Conservation (phyloP, 2,888 invertebrate species). For the Falcaria lacertinaria region DNA sequence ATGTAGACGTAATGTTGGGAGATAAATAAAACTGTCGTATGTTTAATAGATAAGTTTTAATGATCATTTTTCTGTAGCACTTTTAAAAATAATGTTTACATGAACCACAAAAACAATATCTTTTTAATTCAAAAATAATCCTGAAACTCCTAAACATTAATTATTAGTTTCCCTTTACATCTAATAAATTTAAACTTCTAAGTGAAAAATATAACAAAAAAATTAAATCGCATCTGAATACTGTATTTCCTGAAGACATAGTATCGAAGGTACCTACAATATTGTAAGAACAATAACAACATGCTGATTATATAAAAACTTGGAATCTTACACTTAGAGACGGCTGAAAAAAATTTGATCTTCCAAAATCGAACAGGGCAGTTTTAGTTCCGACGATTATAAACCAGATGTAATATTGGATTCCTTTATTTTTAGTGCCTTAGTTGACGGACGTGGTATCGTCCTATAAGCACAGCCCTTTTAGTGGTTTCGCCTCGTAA, state of each 20-base stretch:
- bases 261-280: slow-evolving; percentile 53
- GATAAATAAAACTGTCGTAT: slow-evolving; percentile 30
- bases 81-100: slow-evolving; percentile 70
- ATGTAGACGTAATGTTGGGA: neutral
- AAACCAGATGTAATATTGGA: slow-evolving; percentile 27
- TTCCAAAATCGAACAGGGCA: slow-evolving; percentile 36
- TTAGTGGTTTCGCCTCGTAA: slow-evolving; percentile 29
- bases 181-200: slow-evolving; percentile 57
- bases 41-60: slow-evolving; percentile 75
- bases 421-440: slow-evolving; percentile 33
- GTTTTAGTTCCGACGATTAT: slow-evolving; percentile 41
- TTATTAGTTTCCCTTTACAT: slow-evolving; percentile 48
- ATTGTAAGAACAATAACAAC: slow-evolving; percentile 61
- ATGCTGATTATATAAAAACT: slow-evolving; percentile 55
- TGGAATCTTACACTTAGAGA: slow-evolving; percentile 47
- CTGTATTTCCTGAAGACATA: slow-evolving; percentile 44
- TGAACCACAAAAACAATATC: slow-evolving; percentile 60
- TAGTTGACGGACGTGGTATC: slow-evolving; percentile 15
- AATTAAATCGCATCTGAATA: slow-evolving; percentile 48
- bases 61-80: slow-evolving; percentile 73
- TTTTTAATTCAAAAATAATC: slow-evolving; percentile 47
- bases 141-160: slow-evolving; percentile 51
- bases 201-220: slow-evolving; percentile 58
- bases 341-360: slow-evolving; percentile 35
- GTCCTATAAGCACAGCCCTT: slow-evolving; percentile 8